Evolutionary conservation across 2,888 invertebrate genomes (phyloP), one percentile per base, ranked within the genome.

Genomic region (Rhaphigaster nebulosa): DNA sequence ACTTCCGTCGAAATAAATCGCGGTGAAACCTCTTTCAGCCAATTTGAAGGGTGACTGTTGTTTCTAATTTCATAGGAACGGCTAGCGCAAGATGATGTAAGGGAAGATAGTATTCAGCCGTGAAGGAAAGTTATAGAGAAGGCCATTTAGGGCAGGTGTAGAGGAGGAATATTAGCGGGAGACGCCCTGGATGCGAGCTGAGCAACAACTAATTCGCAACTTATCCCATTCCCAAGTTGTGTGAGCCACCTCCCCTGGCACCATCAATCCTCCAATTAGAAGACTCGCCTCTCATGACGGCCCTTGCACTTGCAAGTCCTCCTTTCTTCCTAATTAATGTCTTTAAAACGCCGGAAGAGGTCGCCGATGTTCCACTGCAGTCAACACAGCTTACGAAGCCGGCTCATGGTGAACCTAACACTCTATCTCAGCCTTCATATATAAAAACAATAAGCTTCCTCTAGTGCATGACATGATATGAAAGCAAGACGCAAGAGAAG

Each of bases 201-300:
- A 41, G 54, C 52, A 52, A 65, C 88, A 88, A 88, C 88, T 87
- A 87, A 52, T 87, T 87, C 54, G 26, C 88, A 88, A 88, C 88
- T 88, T 60, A 88, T 56, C 88, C 88, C 88, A 88, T 88, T 88
- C 45, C 65, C 88, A 88, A 88, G 65, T 88, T 88, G 88, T 41
- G 41, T 38, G 56, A 52, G 87, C 18, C 54, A 13, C 34, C 87
- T 88, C 88, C 88, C 88, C 41, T n/a, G 88, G 60, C 65, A 34
- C 76, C 89, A 89, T 89, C 89, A 65, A 89, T 89, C 89, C 89
- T 50, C 89, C 89, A 89, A 89, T 89, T 89, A 89, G 70, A 38
- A 29, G 29, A n/a, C 50, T 76, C 56, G 38, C 38, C 88, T 54
- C 45, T 50, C 45, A n/a, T 84, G 84, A 84, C 84, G 84, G 45